A percentile compares a stretch with the other conserved stretches of the same genome.
These are phyloP conservation scores for Coturnix japonica DNA, from an alignment of 2,113 vertebrate species.

Conservation along the genomic window DNA sequence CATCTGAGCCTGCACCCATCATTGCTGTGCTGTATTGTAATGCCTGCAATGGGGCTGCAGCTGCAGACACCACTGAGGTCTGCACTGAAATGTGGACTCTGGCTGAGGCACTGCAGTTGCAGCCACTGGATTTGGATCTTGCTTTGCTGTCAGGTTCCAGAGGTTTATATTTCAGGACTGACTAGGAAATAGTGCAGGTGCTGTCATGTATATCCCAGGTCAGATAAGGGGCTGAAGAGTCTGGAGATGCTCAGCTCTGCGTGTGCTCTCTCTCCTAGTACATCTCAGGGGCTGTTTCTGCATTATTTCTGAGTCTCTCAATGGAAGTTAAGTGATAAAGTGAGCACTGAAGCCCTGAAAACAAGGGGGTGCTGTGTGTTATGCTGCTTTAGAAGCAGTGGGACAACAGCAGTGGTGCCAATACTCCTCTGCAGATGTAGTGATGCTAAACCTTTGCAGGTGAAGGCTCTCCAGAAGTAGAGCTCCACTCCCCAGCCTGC, in stretches of 20 bases:
- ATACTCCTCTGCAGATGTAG: background rate
- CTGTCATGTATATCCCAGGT: fast-evolving
- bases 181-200: background rate
- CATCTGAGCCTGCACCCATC: background rate
- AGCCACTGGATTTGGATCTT: background rate
- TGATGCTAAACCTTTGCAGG: background rate
- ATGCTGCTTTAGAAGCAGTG: background rate
- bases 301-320: background rate
- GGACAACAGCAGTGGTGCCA: background rate
- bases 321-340: background rate
- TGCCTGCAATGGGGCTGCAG: background rate
- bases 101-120: background rate
- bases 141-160: background rate
- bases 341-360: background rate
- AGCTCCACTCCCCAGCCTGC: background rate
- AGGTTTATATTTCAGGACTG: background rate
- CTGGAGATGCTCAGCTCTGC: background rate
- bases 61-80: background rate
- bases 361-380: background rate
- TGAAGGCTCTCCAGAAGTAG: background rate
- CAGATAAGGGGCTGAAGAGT: background rate
- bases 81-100: background rate
- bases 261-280: background rate
- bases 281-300: background rate
- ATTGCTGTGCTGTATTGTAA: fast-evolving